phyloP scores from a whole-genome alignment of 2,113 vertebrate species.

The Sakesphorus luctuosus region DNA sequence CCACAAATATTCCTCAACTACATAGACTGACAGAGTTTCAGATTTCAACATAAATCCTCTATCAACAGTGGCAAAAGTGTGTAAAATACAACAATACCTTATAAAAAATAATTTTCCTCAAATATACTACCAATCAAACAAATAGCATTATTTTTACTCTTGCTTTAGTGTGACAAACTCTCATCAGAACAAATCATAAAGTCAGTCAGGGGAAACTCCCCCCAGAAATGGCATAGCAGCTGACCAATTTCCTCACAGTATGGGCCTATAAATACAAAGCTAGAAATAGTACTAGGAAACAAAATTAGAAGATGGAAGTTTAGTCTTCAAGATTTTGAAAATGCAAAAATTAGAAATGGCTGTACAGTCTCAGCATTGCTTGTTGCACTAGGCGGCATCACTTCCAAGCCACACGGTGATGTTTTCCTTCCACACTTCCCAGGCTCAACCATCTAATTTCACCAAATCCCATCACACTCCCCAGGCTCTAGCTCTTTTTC shows the following conservation, averaged over 20 bases:
- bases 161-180: neutral
- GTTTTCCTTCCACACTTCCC: neutral
- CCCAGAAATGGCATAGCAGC: neutral
- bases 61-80: neutral
- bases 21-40: neutral
- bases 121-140: neutral
- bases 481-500: fast-evolving
- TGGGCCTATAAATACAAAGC: neutral
- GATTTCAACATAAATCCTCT: neutral
- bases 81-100: neutral
- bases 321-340: neutral
- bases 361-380: neutral
- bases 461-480: neutral
- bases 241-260: neutral
- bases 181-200: neutral
- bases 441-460: neutral
- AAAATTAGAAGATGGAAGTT: neutral
- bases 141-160: neutral
- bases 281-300: neutral
- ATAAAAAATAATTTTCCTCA: neutral
- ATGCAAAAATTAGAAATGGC: neutral
- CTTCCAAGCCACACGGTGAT: neutral
- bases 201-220: neutral
- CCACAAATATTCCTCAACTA: neutral
- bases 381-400: fast-evolving